These are phyloP conservation scores for Galeruca laticollis DNA, from an alignment of 2,888 invertebrate genomes.

Conservation along the genomic window DNA sequence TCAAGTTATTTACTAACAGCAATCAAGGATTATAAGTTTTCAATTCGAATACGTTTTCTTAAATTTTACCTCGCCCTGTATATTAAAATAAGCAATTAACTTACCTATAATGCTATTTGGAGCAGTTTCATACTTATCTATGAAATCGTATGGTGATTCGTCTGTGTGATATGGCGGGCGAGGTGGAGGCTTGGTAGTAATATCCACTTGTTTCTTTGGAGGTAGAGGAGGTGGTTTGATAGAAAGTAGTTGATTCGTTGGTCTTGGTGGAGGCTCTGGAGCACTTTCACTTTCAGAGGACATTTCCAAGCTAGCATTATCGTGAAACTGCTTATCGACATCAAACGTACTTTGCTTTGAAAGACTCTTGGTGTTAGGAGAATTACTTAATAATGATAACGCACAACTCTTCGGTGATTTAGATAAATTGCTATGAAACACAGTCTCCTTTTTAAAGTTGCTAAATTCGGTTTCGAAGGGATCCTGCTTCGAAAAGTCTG, in stretches of 20 bases:
- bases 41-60: too few species aligned
- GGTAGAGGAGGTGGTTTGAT: constrained; percentile 80
- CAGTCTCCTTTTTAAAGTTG: constrained; percentile 45
- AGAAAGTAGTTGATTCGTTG: constrained; percentile 72
- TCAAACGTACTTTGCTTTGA: constrained; percentile 56
- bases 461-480: constrained; percentile 71
- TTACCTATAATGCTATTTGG: constrained; percentile 56
- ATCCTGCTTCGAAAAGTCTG: constrained; percentile 71
- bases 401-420: constrained; percentile 56
- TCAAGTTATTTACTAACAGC: too few species aligned
- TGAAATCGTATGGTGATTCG: constrained; percentile 70
- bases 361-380: constrained; percentile 63
- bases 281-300: constrained; percentile 66
- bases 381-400: constrained; percentile 48
- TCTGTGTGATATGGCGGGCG: constrained; percentile 72
- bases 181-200: constrained; percentile 74
- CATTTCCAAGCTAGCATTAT: constrained; percentile 62
- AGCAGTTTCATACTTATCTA: constrained; percentile 67
- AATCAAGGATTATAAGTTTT: too few species aligned
- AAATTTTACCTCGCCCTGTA: too few species aligned
- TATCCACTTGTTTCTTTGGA: constrained; percentile 76
- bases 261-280: constrained; percentile 78
- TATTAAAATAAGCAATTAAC: too few species aligned
- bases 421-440: constrained; percentile 46
- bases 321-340: constrained; percentile 57